Conservation (phyloP, 2,113 vertebrate genomes). For the Sciurus niger region DNA sequence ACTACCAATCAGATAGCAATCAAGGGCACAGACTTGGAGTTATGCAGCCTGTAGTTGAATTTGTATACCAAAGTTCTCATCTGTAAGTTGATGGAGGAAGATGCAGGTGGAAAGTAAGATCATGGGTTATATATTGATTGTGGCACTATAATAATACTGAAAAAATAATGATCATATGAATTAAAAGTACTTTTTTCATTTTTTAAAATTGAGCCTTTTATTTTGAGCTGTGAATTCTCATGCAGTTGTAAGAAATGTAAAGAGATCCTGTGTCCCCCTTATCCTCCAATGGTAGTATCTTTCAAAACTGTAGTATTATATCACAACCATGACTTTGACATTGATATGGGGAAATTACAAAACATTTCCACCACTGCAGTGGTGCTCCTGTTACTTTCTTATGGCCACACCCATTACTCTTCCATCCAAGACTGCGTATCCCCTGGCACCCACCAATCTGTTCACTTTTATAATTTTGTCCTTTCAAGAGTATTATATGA, state of each 20-base stretch:
- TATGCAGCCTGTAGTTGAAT: not conserved
- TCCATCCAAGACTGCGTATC: not conserved
- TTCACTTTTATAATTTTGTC: not conserved
- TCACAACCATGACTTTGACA: not conserved
- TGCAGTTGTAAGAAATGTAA: conserved; percentile 20
- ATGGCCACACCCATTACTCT: not conserved
- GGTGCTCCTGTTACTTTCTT: not conserved
- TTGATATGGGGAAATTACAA: not conserved
- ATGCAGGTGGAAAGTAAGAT: not conserved
- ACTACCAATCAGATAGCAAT: not conserved
- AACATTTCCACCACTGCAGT: not conserved
- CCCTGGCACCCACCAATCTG: not conserved
- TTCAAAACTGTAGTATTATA: not conserved
- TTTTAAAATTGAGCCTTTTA: not conserved
- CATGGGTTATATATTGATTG: not conserved
- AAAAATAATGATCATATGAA: not conserved
- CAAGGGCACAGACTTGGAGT: not conserved
- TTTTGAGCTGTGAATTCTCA: conserved; percentile 30
- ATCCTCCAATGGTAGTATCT: not conserved
- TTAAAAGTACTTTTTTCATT: not conserved
- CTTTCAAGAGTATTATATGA: not conserved
- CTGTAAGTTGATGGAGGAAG: not conserved
- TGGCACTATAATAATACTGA: not conserved
- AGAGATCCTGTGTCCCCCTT: not conserved
- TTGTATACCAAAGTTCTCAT: not conserved